A percentile compares a stretch with the other conserved stretches of the same genome.
phyloP scores from a whole-genome alignment of 92 coral and sea anemone species.

The Muricea muricata region DNA sequence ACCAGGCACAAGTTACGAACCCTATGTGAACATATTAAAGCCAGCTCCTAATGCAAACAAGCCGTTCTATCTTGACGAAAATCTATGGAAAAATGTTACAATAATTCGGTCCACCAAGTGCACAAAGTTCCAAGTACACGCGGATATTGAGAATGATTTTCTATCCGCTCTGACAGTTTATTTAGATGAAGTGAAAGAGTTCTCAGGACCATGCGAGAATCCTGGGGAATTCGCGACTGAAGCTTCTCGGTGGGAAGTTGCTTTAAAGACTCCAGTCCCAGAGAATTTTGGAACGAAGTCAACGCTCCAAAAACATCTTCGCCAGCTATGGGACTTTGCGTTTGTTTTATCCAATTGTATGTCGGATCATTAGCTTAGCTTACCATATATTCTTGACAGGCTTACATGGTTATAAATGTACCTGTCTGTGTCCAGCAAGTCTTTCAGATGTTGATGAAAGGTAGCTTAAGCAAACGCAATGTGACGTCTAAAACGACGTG shows the following conservation, averaged over 20 bases:
- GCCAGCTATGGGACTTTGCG: conserved; percentile 76
- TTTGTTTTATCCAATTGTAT: conserved; percentile 72
- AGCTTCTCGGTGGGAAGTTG: conserved; percentile 75
- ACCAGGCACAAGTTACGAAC: conserved; percentile 75
- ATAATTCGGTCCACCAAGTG: conserved; percentile 79
- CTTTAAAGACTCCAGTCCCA: conserved; percentile 65
- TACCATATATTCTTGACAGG: no score
- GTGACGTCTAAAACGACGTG: no score
- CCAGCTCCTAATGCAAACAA: conserved; percentile 30
- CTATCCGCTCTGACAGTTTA: conserved; percentile 19
- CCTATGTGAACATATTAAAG: conserved; percentile 68
- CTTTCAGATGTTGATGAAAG: no score
- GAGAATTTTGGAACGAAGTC: conserved; percentile 61
- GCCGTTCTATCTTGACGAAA: conserved; percentile 68
- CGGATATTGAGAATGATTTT: conserved; percentile 21
- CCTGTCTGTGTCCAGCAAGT: no score
- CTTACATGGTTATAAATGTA: no score
- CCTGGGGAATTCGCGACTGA: conserved; percentile 75
- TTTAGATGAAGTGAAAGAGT: conserved; percentile 74
- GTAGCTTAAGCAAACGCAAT: no score
- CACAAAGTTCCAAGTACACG: conserved; percentile 49
- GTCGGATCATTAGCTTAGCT: conserved; percentile 31
- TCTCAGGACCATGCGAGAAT: conserved; percentile 79
- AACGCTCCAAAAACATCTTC: conserved; percentile 57
- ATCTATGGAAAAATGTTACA: conserved; percentile 82